Conservation (phyloP, 2,888 invertebrate genomes). For the Trimorus sp. region DNA sequence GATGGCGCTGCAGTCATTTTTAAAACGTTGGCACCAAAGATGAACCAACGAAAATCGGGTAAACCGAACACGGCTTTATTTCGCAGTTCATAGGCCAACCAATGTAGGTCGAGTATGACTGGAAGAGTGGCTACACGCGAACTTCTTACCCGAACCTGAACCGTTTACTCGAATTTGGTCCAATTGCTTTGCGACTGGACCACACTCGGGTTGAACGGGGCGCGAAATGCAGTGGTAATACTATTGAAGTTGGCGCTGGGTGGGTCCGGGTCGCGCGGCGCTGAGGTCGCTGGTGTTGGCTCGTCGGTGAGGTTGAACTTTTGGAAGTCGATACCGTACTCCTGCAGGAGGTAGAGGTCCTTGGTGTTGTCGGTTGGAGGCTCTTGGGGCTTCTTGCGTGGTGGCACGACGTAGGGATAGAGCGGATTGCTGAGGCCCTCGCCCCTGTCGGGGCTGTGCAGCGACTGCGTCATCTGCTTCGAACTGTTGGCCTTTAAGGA, state of each 20-base stretch:
- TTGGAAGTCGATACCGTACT: slow-evolving; percentile 88
- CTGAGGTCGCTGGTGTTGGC: slow-evolving; percentile 65
- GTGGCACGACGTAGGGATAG: slow-evolving; percentile 83
- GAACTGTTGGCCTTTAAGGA: slow-evolving; percentile 73
- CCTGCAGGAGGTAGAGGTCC: slow-evolving; percentile 87
- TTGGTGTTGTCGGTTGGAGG: slow-evolving; percentile 75
- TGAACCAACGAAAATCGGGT: too few species aligned
- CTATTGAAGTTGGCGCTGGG: slow-evolving; percentile 73
- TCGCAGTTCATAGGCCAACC: too few species aligned
- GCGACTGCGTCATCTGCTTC: slow-evolving; percentile 80
- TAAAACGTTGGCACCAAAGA: too few species aligned
- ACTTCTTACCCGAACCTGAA: not conserved
- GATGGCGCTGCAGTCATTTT: too few species aligned
- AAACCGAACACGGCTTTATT: too few species aligned
- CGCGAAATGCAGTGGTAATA: slow-evolving; percentile 79
- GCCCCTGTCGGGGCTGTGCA: slow-evolving; percentile 77
- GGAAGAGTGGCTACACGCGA: too few species aligned
- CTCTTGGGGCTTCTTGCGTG: slow-evolving; percentile 41
- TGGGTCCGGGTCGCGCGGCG: slow-evolving; percentile 68
- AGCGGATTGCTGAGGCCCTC: slow-evolving; percentile 82
- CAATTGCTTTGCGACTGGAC: slow-evolving; percentile 83
- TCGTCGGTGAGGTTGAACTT: slow-evolving; percentile 81
- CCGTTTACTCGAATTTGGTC: slow-evolving; percentile 84
- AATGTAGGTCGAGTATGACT: too few species aligned
- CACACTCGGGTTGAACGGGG: slow-evolving; percentile 77